phyloP scores from a whole-genome alignment of 2,888 invertebrate genomes.

The Cecidostiba fungosa region DNA sequence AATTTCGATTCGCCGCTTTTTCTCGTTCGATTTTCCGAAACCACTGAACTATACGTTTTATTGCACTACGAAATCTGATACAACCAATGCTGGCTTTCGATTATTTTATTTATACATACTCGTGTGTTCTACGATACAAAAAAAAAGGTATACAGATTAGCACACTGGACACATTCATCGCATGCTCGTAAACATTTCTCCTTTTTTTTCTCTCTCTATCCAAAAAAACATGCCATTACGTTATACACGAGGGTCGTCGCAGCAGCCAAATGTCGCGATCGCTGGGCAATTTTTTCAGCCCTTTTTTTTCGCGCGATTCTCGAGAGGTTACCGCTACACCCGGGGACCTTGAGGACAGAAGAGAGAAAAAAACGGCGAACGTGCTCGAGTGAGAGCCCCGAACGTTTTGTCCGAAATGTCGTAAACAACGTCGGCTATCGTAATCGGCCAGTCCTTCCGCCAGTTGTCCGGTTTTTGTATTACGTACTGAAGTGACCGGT shows the following conservation, averaged over 20 bases:
- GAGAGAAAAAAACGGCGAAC: background rate
- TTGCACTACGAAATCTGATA: background rate
- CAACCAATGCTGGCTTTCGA: background rate
- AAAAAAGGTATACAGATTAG: constrained; percentile 23
- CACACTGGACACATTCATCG: constrained; percentile 26
- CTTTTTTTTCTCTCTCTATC: constrained; percentile 18
- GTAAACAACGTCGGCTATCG: constrained; percentile 34
- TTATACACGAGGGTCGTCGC: constrained; percentile 4
- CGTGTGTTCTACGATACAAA: background rate
- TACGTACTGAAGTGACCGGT: background rate
- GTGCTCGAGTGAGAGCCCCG: background rate
- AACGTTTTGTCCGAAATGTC: constrained; percentile 26
- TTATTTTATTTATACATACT: constrained; percentile 3
- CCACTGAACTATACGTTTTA: background rate
- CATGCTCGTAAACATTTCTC: constrained; percentile 36
- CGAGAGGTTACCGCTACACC: background rate
- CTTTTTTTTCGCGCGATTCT: constrained; percentile 1
- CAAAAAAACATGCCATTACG: background rate
- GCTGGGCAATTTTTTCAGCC: constrained; percentile 33
- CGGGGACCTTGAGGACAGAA: background rate
- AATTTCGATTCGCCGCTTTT: background rate
- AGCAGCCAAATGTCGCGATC: constrained; percentile 49
- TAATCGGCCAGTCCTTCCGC: background rate
- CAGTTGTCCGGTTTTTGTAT: constrained; percentile 10
- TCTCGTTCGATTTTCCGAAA: background rate